phyloP scores from a whole-genome alignment of 2,888 invertebrate genomes.

The Pomacea canaliculata region DNA sequence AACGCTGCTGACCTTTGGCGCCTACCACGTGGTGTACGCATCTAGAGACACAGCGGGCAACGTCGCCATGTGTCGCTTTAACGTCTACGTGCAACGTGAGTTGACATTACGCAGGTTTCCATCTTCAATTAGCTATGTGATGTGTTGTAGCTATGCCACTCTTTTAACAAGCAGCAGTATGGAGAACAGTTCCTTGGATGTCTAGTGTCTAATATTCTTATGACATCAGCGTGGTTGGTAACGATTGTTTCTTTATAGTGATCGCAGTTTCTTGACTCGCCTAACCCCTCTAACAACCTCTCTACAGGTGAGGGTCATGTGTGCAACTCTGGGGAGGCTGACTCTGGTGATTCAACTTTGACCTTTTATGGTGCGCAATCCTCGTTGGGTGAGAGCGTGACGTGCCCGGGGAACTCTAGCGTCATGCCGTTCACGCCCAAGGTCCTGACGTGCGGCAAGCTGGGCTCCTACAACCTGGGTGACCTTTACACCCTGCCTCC shows the following conservation, averaged over 20 bases:
- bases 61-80: conserved; percentile 13
- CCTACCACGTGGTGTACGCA: conserved; percentile 7
- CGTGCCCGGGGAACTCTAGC: conserved; percentile 8
- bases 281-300: no score
- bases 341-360: background rate
- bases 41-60: background rate
- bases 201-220: no score
- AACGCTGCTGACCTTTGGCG: conserved; percentile 13
- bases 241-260: no score
- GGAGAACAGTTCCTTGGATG: no score
- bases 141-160: no score
- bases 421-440: conserved; percentile 18
- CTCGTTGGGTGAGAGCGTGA: conserved; percentile 10
- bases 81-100: conserved; percentile 19
- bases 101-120: background rate
- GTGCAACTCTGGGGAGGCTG: background rate
- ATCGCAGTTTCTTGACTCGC: no score
- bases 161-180: no score
- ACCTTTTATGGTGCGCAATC: background rate
- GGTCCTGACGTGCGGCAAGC: conserved; percentile 27
- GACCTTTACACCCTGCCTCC: conserved; percentile 19
- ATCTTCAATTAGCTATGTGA: background rate
- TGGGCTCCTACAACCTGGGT: conserved; percentile 33
- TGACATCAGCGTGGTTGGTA: no score
- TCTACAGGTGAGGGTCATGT: no score